Base-by-base conservation (phyloP, 2,888 invertebrate genomes). In the Ashinkailepas kermadecensis region DNA sequence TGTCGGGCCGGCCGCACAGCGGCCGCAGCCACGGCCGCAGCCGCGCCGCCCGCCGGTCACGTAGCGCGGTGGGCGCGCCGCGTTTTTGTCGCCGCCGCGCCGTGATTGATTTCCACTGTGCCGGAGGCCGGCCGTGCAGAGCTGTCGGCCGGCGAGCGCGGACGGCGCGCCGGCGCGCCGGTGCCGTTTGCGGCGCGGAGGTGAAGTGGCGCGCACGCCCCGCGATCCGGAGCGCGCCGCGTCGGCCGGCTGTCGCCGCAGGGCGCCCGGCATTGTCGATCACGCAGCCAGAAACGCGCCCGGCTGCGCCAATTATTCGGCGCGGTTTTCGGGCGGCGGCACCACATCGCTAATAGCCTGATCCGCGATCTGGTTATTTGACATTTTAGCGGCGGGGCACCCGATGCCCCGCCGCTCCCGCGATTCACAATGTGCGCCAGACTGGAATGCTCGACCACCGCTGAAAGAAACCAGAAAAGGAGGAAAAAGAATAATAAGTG, bases 401-500 rank as follows among this genome's bases (percentile, higher is more conserved):
- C 54, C 54, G 74, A 23, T 54, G 74, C 56, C 74, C 74, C 74
- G 74, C 74, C 11, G 74, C 74, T 74, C 74, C 21, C 3, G 74
- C 74, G 65, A 74, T 74, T 74, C 18, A 74, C 56, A 18, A 9
- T 13, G 74, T 74, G 74, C 74, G 74, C 56, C 74, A 54, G 74
- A 54, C 74, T 74, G 56, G 74, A 74, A 74, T 21, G 54, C 74
- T 54, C 54, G 74, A 21, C 74, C 21, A 56, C 54, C 74, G 21
- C 56, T 74, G 74, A 74, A 74, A 74, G 74, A 74, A 74, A 54
- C 74, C 74, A 74, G 74, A 74, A 74, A 74, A 74, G 74, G 56
- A 74, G 56, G 74, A 74, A 74, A 74, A 74, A 74, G 74, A 74
- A 74, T 74, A 74, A 74, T 74, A 74, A 74, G 74, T 74, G 74